Percentiles rank a stretch among this genome's conserved stretches.
Conservation (phyloP, 2,113 vertebrate species). For the Oenanthe melanoleuca region DNA sequence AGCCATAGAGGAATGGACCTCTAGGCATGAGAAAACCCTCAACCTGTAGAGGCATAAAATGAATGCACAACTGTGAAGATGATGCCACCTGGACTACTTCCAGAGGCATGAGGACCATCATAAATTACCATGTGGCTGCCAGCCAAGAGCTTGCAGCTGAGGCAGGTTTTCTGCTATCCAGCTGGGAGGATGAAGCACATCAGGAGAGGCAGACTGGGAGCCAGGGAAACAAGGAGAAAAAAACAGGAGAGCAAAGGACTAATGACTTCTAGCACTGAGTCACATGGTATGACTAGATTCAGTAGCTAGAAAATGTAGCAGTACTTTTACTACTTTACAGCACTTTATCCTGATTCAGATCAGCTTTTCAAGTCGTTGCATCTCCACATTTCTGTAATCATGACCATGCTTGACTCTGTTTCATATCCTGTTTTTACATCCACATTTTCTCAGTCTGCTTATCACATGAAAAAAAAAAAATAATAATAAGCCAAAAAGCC, state of each 20-base stretch:
- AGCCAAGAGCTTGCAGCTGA: conserved; percentile 42
- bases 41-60: conserved; percentile 18
- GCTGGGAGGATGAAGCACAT: conserved; percentile 14
- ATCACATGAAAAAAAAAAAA: neutral
- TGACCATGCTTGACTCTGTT: neutral
- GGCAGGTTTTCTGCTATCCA: conserved; percentile 37
- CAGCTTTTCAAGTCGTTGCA: neutral
- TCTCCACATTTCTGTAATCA: neutral
- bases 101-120: conserved; percentile 13
- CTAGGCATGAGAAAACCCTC: conserved; percentile 3
- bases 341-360: neutral
- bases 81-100: conserved; percentile 54
- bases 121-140: conserved; percentile 32
- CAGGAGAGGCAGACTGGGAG: neutral
- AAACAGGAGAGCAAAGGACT: neutral
- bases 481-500: neutral
- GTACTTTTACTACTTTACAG: neutral
- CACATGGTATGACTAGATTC: neutral
- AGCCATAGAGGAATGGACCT: neutral
- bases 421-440: neutral
- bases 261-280: neutral
- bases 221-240: neutral
- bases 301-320: neutral
- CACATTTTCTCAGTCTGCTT: neutral
- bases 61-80: conserved; percentile 7